Percentiles rank a stretch among this genome's conserved stretches.
Conservation (phyloP, 1,140 invertebrate genomes). For the Anastatus disparis region DNA sequence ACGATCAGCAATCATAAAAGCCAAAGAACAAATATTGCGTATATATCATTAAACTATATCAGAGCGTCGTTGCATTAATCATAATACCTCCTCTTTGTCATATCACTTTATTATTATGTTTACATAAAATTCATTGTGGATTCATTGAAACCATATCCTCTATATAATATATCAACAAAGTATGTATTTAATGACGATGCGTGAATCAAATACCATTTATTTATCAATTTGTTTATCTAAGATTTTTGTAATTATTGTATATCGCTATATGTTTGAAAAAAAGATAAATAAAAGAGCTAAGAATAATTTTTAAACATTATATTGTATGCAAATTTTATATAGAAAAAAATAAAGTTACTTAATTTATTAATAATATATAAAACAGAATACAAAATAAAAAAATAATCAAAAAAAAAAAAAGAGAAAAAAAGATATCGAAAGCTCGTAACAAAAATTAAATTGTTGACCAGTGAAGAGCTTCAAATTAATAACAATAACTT, state of each 20-base stretch:
- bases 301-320: too few species aligned
- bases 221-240: constrained; percentile 1
- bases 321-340: neutral
- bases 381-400: neutral
- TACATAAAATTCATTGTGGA: neutral
- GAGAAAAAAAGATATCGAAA: too few species aligned
- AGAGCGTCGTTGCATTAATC: constrained; percentile 3
- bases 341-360: constrained; percentile 1
- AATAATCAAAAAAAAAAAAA: too few species aligned
- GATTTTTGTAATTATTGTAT: constrained; percentile 34
- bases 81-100: constrained; percentile 13
- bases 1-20: constrained; percentile 1
- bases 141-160: neutral
- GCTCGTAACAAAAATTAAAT: neutral
- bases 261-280: constrained; percentile 17
- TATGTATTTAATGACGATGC: too few species aligned
- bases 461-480: constrained; percentile 14
- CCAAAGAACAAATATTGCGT: constrained; percentile 7
- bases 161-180: neutral
- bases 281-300: neutral
- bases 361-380: neutral
- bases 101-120: constrained; percentile 24
- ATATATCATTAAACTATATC: constrained; percentile 6
- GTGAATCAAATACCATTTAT: too few species aligned
- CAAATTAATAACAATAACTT: constrained; percentile 5